Evolutionary conservation across 2,113 vertebrate genomes (phyloP).

Genomic region (Lepus americanus): DNA sequence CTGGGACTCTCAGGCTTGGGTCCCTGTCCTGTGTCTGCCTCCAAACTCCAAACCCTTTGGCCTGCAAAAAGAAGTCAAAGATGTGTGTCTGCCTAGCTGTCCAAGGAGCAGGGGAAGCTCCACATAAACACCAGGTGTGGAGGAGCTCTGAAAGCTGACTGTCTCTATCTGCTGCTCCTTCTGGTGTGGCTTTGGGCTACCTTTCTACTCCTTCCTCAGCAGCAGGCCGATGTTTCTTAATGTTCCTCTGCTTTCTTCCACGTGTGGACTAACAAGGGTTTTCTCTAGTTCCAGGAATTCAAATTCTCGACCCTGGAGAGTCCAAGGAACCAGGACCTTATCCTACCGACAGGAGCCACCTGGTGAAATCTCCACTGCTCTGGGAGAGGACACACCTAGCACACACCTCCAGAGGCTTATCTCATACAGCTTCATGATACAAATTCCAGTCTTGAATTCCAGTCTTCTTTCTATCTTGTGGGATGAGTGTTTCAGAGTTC

Average conservation of each 20-base stretch:
- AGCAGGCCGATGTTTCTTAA: background rate
- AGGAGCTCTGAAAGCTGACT: background rate
- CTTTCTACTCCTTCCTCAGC: background rate
- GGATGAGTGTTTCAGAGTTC: background rate
- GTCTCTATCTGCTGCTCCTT: background rate
- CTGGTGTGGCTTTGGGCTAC: background rate
- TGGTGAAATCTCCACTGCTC: background rate
- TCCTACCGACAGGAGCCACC: background rate
- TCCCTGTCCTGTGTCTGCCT: background rate
- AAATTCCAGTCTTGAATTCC: too few species aligned
- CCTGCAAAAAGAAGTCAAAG: conserved; percentile 18
- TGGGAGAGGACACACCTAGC: background rate
- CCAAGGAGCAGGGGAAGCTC: background rate
- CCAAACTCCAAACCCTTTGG: background rate
- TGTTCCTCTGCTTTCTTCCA: background rate
- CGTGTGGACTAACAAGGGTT: background rate
- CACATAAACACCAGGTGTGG: background rate
- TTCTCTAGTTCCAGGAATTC: background rate
- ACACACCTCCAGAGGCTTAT: background rate
- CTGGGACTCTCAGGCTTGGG: background rate
- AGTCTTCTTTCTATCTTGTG: background rate
- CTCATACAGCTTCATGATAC: background rate
- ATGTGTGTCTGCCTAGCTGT: background rate
- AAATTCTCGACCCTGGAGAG: background rate
- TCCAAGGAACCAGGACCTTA: background rate